phyloP scores from a whole-genome alignment of 2,888 invertebrate species.

The Spodoptera littoralis region DNA sequence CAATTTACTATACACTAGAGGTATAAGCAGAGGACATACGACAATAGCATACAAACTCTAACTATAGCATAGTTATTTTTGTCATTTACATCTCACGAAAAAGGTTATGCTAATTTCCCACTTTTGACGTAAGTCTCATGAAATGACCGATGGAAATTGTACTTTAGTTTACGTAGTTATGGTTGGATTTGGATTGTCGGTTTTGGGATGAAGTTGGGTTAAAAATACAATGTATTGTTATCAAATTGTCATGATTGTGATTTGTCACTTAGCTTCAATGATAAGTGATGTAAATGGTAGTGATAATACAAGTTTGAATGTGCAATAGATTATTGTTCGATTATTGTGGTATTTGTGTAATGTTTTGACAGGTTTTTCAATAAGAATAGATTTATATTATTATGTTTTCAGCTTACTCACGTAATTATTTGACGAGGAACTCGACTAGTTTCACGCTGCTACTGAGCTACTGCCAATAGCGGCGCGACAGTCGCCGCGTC shows the following conservation, averaged over 20 bases:
- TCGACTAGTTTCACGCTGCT: too few species aligned
- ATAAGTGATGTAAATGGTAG: slow-evolving; percentile 58
- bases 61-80: slow-evolving; percentile 59
- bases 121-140: slow-evolving; percentile 3
- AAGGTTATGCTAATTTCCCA: slow-evolving; percentile 53
- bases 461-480: too few species aligned
- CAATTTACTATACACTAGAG: slow-evolving; percentile 58
- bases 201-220: slow-evolving; percentile 10
- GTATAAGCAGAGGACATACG: slow-evolving; percentile 71
- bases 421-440: too few species aligned
- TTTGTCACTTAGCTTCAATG: slow-evolving; percentile 65
- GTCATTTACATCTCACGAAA: slow-evolving; percentile 70
- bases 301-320: slow-evolving; percentile 54
- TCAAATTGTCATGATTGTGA: slow-evolving; percentile 76
- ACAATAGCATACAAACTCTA: slow-evolving; percentile 65
- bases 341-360: slow-evolving; percentile 39
- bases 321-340: slow-evolving; percentile 60
- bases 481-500: too few species aligned
- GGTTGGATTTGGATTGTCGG: slow-evolving; percentile 8
- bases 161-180: accelerated
- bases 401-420: too few species aligned
- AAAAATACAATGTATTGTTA: slow-evolving; percentile 48
- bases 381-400: background rate
- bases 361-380: slow-evolving; percentile 5
- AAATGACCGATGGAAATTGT: slow-evolving; percentile 1